These are phyloP conservation scores for Sinocyclocheilus anshuiensis DNA, from an alignment of 2,113 vertebrate genomes.

Conservation along the genomic window DNA sequence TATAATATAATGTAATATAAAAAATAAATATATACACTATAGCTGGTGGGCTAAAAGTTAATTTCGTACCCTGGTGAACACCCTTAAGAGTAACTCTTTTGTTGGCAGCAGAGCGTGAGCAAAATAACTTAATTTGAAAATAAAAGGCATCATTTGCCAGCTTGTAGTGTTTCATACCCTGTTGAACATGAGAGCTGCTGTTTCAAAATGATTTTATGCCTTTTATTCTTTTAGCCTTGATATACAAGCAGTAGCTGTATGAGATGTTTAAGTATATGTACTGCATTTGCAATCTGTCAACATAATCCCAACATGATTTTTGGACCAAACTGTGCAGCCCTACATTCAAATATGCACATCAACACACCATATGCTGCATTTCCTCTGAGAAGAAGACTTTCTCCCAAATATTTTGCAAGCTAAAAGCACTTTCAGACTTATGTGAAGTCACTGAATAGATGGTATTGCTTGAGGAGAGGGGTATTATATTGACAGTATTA, in stretches of 20 bases:
- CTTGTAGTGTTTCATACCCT: background rate
- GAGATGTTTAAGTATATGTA: conserved; percentile 16
- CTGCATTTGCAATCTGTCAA: background rate
- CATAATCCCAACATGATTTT: background rate
- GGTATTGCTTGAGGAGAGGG: too few relatives aligned
- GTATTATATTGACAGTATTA: too few relatives aligned
- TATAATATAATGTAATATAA: too few relatives aligned
- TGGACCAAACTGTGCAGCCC: background rate
- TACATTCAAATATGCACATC: conserved; percentile 8
- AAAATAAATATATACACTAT: background rate
- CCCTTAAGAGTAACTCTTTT: conserved; percentile 6
- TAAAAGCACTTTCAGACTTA: too few relatives aligned
- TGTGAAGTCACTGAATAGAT: too few relatives aligned
- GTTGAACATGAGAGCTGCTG: conserved; percentile 25
- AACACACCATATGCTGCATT: background rate
- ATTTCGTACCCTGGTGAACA: conserved; percentile 29
- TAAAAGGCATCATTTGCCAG: conserved; percentile 8
- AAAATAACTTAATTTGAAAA: conserved; percentile 25
- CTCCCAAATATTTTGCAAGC: too few relatives aligned
- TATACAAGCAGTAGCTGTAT: background rate
- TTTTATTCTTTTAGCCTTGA: conserved; percentile 18
- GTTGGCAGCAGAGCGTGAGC: background rate
- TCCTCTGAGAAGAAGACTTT: background rate
- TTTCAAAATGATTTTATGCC: background rate
- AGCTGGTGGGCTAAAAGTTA: conserved; percentile 17